phyloP scores from a whole-genome alignment of 2,113 vertebrate species.

The Eleginops maclovinus region DNA sequence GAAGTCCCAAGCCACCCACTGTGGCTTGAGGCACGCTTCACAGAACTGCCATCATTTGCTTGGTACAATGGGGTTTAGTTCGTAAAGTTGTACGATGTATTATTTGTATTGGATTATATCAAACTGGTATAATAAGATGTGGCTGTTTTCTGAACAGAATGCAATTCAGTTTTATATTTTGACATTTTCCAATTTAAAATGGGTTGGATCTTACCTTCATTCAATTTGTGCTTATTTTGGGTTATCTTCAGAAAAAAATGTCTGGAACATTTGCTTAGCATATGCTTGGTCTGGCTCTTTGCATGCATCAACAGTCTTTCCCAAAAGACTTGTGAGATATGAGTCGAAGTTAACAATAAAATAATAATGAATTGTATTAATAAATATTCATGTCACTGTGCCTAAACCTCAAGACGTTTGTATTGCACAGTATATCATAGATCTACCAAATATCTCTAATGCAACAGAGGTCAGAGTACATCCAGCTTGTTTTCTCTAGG shows the following conservation, averaged over 20 bases:
- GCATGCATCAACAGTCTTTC: background rate
- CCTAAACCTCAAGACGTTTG: slow-evolving; percentile 22
- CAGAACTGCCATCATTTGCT: slow-evolving; percentile 22
- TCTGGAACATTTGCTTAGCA: background rate
- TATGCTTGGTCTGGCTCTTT: background rate
- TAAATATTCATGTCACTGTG: slow-evolving; percentile 15
- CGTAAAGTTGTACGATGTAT: slow-evolving; percentile 28
- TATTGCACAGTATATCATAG: slow-evolving; percentile 19
- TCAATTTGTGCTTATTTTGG: background rate
- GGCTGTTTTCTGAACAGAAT: background rate
- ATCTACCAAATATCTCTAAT: slow-evolving; percentile 44
- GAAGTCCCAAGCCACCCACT: slow-evolving; percentile 48
- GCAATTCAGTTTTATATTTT: background rate
- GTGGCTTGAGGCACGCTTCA: slow-evolving; percentile 44
- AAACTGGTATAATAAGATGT: background rate
- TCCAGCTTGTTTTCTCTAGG: background rate
- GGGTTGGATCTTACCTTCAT: background rate
- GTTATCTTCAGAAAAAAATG: background rate
- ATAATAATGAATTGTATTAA: background rate
- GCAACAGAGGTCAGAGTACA: slow-evolving; percentile 40
- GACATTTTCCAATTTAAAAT: background rate
- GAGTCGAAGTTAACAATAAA: background rate
- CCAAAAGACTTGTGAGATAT: background rate
- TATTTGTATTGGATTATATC: slow-evolving; percentile 20
- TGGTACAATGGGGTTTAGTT: slow-evolving; percentile 24